phyloP scores from a whole-genome alignment of 2,888 invertebrate species.

The Chrysodeixis includens region DNA sequence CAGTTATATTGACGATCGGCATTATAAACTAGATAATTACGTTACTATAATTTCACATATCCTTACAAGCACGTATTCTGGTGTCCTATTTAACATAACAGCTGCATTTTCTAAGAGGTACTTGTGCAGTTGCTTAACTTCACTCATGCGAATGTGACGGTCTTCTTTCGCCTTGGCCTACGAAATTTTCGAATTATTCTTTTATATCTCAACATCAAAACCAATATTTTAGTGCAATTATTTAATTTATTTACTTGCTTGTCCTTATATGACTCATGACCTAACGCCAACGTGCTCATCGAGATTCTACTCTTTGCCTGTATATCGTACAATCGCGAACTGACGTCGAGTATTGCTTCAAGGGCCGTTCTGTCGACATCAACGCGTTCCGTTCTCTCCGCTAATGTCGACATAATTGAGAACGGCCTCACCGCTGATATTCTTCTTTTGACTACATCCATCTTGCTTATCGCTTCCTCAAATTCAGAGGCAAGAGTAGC shows the following conservation, averaged over 20 bases:
- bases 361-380: slow-evolving; percentile 81
- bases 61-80: slow-evolving; percentile 88
- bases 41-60: neutral
- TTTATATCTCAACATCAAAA: slow-evolving; percentile 63
- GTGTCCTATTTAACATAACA: slow-evolving; percentile 86
- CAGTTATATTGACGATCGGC: too few relatives aligned
- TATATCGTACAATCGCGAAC: slow-evolving; percentile 76
- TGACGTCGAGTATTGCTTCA: slow-evolving; percentile 82
- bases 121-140: slow-evolving; percentile 87
- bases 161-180: slow-evolving; percentile 91
- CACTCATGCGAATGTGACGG: slow-evolving; percentile 85
- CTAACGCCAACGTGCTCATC: slow-evolving; percentile 81
- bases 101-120: slow-evolving; percentile 92
- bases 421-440: neutral
- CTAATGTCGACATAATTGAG: neutral
- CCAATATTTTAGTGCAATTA: slow-evolving; percentile 51
- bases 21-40: neutral
- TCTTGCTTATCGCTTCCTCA: slow-evolving; percentile 1
- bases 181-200: slow-evolving; percentile 58
- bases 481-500: neutral
- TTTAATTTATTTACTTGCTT: slow-evolving; percentile 83
- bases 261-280: slow-evolving; percentile 85
- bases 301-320: slow-evolving; percentile 81
- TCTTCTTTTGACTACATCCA: neutral
- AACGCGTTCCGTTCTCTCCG: slow-evolving; percentile 56